phyloP scores from a whole-genome alignment of 2,797 vertebrate species.

The Emys orbicularis region DNA sequence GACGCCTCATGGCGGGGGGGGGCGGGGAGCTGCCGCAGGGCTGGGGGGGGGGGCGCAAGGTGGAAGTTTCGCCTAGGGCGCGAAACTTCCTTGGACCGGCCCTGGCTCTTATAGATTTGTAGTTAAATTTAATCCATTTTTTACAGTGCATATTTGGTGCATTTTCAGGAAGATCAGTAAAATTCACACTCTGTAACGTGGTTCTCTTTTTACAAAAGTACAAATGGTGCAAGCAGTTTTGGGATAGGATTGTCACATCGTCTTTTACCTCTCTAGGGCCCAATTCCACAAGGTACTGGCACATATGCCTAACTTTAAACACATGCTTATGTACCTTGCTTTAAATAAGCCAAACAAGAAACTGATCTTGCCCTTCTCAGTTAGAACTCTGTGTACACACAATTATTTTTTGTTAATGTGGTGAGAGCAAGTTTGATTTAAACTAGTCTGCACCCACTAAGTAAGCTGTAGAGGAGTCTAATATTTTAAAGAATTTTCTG shows the following conservation, averaged over 20 bases:
- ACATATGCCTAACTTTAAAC: background rate
- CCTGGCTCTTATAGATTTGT: background rate
- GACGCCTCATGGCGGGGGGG: no score
- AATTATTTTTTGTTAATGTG: background rate
- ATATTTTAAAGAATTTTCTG: constrained; percentile 29
- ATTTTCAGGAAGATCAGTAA: constrained; percentile 23
- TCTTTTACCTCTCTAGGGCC: background rate
- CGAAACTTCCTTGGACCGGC: no score
- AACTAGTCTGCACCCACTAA: background rate
- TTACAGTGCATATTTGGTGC: background rate
- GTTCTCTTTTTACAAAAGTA: background rate
- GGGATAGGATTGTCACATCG: background rate
- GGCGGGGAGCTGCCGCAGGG: no score
- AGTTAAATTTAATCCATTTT: background rate
- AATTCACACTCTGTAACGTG: background rate
- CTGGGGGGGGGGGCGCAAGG: no score
- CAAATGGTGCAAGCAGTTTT: background rate
- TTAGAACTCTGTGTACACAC: background rate
- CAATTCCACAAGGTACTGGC: background rate
- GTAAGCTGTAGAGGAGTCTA: background rate
- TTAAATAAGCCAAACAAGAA: background rate
- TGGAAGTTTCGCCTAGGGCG: no score
- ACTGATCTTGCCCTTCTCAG: constrained; percentile 1
- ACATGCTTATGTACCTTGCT: background rate
- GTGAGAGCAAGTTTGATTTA: background rate